These are phyloP conservation scores for Pituophis catenifer DNA, from an alignment of 2,113 vertebrate species.

Conservation along the genomic window DNA sequence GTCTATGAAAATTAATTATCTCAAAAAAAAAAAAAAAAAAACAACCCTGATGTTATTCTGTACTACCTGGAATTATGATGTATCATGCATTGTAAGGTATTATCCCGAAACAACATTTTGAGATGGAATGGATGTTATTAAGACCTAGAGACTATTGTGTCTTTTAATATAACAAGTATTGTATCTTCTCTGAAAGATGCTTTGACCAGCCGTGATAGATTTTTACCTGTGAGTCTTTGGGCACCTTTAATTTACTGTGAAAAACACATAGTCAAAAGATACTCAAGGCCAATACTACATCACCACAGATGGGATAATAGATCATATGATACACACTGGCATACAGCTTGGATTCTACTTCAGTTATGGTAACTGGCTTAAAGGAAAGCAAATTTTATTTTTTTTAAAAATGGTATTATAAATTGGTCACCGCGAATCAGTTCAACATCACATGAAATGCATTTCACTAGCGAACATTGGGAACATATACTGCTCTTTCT, in stretches of 20 bases:
- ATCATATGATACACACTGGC: background rate
- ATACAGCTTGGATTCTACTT: background rate
- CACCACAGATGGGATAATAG: background rate
- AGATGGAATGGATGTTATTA: background rate
- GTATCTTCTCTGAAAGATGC: background rate
- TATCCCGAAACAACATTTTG: background rate
- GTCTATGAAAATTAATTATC: background rate
- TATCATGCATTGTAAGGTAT: background rate
- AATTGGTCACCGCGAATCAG: background rate
- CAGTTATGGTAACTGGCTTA: background rate
- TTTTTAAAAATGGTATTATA: background rate
- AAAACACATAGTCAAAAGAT: background rate
- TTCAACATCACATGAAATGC: background rate
- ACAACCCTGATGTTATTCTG: background rate
- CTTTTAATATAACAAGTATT: background rate
- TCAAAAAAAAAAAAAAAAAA: background rate
- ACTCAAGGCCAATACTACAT: background rate
- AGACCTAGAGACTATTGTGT: background rate
- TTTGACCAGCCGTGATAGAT: background rate
- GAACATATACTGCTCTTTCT: too few species aligned
- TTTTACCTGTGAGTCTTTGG: background rate
- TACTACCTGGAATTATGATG: background rate
- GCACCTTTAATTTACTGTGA: background rate
- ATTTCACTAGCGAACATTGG: background rate
- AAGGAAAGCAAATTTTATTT: background rate